phyloP scores from a whole-genome alignment of 2,113 vertebrate genomes.

The Platysternon megacephalum region DNA sequence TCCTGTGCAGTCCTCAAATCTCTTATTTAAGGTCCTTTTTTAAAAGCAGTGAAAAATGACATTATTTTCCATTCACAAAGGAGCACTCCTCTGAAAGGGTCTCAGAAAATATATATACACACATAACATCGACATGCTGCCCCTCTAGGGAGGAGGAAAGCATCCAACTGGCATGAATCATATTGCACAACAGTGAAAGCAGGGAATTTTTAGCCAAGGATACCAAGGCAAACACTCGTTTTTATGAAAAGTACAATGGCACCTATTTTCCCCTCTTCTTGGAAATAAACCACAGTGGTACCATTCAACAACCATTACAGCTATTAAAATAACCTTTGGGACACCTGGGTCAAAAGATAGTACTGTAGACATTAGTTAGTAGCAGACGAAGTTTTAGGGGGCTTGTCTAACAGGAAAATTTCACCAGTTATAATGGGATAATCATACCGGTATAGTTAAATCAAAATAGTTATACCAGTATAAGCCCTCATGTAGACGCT shows the following conservation, averaged over 20 bases:
- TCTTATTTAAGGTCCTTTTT: slow-evolving; percentile 3
- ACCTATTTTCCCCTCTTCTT: not conserved
- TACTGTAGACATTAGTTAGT: fast-evolving
- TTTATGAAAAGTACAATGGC: not conserved
- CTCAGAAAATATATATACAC: not conserved
- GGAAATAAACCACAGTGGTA: not conserved
- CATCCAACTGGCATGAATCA: not conserved
- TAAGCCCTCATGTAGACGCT: not conserved
- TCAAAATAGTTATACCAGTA: not conserved
- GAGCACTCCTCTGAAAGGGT: not conserved
- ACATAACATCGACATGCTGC: not conserved
- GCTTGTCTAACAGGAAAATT: not conserved
- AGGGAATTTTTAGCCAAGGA: not conserved
- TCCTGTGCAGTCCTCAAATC: not conserved
- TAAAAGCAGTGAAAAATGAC: not conserved
- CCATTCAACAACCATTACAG: not conserved
- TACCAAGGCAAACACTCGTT: not conserved
- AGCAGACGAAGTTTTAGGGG: not conserved
- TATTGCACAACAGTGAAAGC: not conserved
- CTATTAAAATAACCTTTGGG: not conserved
- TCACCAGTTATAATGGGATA: not conserved
- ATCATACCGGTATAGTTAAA: not conserved
- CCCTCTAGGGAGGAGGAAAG: not conserved
- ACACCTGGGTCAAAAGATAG: not conserved
- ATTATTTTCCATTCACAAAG: not conserved